phyloP scores from a whole-genome alignment of 2,888 invertebrate genomes.

The Drosophila pegasa region DNA sequence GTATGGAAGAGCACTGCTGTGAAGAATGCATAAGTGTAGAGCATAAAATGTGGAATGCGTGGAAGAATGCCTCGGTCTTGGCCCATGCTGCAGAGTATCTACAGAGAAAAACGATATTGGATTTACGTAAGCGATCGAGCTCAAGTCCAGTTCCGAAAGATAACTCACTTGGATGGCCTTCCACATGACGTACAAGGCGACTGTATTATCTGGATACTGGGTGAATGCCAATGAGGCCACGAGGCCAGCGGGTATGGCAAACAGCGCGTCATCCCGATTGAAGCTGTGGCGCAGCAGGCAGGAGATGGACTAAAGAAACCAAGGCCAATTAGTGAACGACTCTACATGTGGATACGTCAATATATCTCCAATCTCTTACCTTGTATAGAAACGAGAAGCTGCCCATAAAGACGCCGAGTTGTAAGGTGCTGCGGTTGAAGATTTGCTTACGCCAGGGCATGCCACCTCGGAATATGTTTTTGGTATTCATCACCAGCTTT shows the following conservation, averaged over 20 bases:
- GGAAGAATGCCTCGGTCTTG: slow-evolving; percentile 88
- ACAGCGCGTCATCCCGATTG: slow-evolving; percentile 87
- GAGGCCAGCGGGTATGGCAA: slow-evolving; percentile 90
- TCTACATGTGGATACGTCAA: neutral
- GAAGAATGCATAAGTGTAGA: slow-evolving; percentile 90
- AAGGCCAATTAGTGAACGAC: slow-evolving; percentile 4
- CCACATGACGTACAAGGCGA: slow-evolving; percentile 93
- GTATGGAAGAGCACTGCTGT: slow-evolving; percentile 92
- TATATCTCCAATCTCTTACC: slow-evolving; percentile 83
- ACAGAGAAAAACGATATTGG: slow-evolving; percentile 7
- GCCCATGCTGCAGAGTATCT: slow-evolving; percentile 91
- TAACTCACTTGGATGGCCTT: slow-evolving; percentile 90
- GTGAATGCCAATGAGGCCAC: slow-evolving; percentile 90
- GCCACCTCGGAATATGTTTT: slow-evolving; percentile 86
- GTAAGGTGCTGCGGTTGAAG: slow-evolving; percentile 86
- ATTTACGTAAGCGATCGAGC: neutral
- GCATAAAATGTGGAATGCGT: slow-evolving; percentile 89
- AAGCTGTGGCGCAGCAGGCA: slow-evolving; percentile 88
- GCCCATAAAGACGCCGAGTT: slow-evolving; percentile 89
- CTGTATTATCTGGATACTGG: slow-evolving; percentile 90
- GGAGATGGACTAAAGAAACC: slow-evolving; percentile 86
- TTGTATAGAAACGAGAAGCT: slow-evolving; percentile 89
- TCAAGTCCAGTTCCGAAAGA: neutral
- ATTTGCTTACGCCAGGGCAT: slow-evolving; percentile 86
- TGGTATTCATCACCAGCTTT: slow-evolving; percentile 87